These are phyloP conservation scores for Caenorhabditis japonica DNA, from an alignment of 2,888 invertebrate genomes.

Conservation along the genomic window DNA sequence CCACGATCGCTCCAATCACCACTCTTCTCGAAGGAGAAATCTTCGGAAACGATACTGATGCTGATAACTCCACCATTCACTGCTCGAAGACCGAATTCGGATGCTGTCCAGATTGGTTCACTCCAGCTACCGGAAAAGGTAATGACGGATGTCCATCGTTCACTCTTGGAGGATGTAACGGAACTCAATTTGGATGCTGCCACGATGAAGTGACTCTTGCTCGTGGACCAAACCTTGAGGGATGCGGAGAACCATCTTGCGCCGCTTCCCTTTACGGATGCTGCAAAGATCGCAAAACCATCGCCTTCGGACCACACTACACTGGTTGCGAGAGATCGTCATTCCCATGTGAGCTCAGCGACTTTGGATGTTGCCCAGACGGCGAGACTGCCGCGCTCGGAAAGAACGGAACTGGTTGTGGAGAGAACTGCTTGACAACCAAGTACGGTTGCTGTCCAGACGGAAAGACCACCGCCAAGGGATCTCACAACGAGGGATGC, in stretches of 20 bases:
- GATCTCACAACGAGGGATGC: constrained; percentile 76
- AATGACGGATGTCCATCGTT: constrained; percentile 74
- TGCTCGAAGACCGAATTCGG: constrained; percentile 77
- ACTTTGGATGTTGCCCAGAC: constrained; percentile 90
- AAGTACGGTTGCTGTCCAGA: constrained; percentile 78
- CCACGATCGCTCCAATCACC: constrained; percentile 51
- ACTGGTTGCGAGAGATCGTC: constrained; percentile 75
- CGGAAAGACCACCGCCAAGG: constrained; percentile 75
- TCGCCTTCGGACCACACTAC: constrained; percentile 78
- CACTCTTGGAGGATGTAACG: constrained; percentile 78
- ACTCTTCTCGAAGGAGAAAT: constrained; percentile 58
- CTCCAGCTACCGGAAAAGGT: constrained; percentile 74
- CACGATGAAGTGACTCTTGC: constrained; percentile 89
- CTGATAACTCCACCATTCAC: constrained; percentile 65
- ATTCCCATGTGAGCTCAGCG: constrained; percentile 79
- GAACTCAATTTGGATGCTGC: constrained; percentile 87
- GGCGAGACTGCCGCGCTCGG: constrained; percentile 89
- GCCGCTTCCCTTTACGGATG: constrained; percentile 79
- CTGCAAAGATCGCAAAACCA: constrained; percentile 79
- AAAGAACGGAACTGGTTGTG: constrained; percentile 83
- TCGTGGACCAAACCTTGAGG: constrained; percentile 85
- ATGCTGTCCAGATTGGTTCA: constrained; percentile 78
- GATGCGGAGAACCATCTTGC: constrained; percentile 81
- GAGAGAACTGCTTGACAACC: constrained; percentile 76
- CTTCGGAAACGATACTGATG: constrained; percentile 53